Base-by-base conservation (phyloP, 2,797 vertebrate species). In the Lophius americanus region DNA sequence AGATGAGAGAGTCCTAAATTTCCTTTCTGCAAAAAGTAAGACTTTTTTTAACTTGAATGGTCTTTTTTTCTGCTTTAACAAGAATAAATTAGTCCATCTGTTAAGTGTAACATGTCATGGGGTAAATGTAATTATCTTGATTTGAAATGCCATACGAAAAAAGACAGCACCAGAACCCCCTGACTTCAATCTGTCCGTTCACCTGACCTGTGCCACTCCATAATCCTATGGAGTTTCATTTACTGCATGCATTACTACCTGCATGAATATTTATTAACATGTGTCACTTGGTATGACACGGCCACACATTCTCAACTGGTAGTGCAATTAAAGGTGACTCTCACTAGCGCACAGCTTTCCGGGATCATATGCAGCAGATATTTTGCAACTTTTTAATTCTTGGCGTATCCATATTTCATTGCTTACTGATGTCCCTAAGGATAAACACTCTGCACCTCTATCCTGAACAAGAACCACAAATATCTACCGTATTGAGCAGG, bases 241-340 rank as follows among this genome's bases (percentile, higher is more conserved):
- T 63, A 57, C 61, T 42, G 51, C 64, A 68, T 80, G 75, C 61
- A 75, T 85, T 77, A 68, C 60, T 51, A 69, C 37, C 46, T 60
- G 61, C 78, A 81, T 84, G 86, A 80, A 83, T 83, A 84, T 86
- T 84, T 81, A 89, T 89, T 78, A 84, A 78, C 77, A 79, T 73
- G 80, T 84, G 87, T 88, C 84, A 81, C 62, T 81, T 61, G 65
- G 43, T 53, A 57, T 63, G 69, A 59, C 6, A 12, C 67, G 59
- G 52, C 60, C 70, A 77, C 78, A 76, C 53, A 83, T 81, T 75
- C 70, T 73, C 64, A 69, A 68, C 79, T 63, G 60, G 61, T 79
- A 76, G 73, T 36, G 51, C 81, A 75, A 88, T 78, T 68, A 60
- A 79, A 85, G 81, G 79, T 85, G 38, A 68, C 69, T 75, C 56